Percentiles rank a stretch among this genome's conserved stretches.
These are phyloP conservation scores for Sebastes itinus DNA, from an alignment of 2,797 vertebrate species.

Conservation along the genomic window DNA sequence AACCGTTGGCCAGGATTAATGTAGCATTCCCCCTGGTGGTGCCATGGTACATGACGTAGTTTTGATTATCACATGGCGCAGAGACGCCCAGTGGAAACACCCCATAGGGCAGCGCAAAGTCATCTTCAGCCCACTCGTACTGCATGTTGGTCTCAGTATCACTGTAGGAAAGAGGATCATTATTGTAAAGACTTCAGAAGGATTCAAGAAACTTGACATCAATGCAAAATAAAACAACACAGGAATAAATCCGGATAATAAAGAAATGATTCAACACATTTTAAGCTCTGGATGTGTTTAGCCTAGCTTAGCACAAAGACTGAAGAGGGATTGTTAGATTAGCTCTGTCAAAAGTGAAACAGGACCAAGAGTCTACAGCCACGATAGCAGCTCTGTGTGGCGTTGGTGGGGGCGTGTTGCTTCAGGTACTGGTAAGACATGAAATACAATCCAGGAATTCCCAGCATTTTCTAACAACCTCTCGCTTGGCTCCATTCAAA, in stretches of 20 bases:
- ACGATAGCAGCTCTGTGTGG: too few relatives aligned
- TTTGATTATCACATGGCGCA: fast-evolving
- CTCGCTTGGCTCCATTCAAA: too few relatives aligned
- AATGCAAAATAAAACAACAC: background rate
- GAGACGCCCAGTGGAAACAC: fast-evolving
- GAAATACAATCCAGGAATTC: too few relatives aligned
- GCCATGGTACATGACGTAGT: constrained; percentile 77
- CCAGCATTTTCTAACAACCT: too few relatives aligned
- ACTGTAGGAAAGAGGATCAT: background rate
- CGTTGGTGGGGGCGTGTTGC: too few relatives aligned
- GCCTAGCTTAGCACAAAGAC: background rate
- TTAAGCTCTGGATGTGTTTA: background rate
- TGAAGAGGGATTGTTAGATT: too few relatives aligned
- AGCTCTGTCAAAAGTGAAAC: too few relatives aligned
- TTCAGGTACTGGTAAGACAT: too few relatives aligned
- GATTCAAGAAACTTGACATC: background rate
- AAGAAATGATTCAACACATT: background rate
- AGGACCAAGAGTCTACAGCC: too few relatives aligned
- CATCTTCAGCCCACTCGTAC: constrained; percentile 51
- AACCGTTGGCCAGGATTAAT: background rate
- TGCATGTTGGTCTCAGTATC: background rate
- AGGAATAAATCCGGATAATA: background rate
- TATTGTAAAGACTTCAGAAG: background rate
- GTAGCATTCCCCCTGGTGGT: background rate
- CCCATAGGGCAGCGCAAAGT: background rate